A percentile compares a stretch with the other conserved stretches of the same genome.
Evolutionary conservation across 2,113 vertebrate genomes (phyloP).

Genomic region (Archilochus colubris): DNA sequence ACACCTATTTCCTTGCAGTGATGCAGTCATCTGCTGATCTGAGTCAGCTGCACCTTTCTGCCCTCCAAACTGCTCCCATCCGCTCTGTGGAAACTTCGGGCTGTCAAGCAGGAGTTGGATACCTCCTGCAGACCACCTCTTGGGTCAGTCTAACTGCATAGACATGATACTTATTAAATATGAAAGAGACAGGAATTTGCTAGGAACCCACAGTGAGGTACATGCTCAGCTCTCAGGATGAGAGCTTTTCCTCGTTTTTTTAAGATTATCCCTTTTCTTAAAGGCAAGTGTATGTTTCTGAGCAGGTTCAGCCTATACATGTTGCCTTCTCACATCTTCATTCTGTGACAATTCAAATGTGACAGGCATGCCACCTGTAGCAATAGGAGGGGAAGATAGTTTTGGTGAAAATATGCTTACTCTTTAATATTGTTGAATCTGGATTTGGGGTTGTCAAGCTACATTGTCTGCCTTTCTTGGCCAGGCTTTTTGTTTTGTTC

Average conservation of each 20-base stretch:
- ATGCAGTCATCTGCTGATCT: neutral
- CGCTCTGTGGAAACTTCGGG: neutral
- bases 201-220: neutral
- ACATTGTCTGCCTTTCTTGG: neutral
- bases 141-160: neutral
- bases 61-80: neutral
- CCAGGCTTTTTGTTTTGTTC: neutral
- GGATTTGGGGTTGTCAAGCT: neutral
- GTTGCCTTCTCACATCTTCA: neutral
- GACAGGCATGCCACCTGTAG: neutral
- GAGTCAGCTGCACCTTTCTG: neutral
- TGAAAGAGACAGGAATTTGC: neutral
- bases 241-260: neutral
- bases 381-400: neutral
- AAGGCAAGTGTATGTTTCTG: neutral
- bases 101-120: neutral
- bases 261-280: neutral
- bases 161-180: neutral
- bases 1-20: neutral
- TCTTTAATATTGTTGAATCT: neutral
- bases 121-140: neutral
- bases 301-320: neutral
- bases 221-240: neutral
- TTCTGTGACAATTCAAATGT: neutral
- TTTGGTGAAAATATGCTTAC: neutral